Base-by-base conservation (phyloP, 2,113 vertebrate genomes). In the Sterna hirundo region DNA sequence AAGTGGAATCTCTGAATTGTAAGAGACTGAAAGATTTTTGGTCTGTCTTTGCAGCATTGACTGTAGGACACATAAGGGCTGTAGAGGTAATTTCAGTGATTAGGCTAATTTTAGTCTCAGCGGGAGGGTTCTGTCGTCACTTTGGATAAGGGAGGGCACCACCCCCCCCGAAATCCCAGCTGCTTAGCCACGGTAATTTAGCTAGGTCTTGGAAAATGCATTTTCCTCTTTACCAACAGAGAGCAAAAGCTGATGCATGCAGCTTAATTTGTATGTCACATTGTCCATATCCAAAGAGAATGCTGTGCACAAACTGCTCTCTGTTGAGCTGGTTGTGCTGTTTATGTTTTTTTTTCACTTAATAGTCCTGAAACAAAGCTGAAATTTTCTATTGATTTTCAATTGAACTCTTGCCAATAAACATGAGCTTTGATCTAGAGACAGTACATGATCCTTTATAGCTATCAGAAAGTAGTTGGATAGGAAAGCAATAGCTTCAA, bases 71-170 rank as follows among this genome's bases (percentile, higher is more conserved):
- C 42, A 32, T 40, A 77, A 80, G 44, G 72, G 15, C 57, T 88
- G 46, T 72, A 72, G 72, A 93, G 55, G 77, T 92, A 95, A 93
- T 96, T 94, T 94, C 74, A 70, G 86, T 94, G 84, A 91, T 96
- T 95, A 94, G 71, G 66, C 86, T 91, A 72, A 94, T 97, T 96
- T 93, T 89, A 93, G 23, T 94, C 91, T 77, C 93, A 93, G 66
- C n/a, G 9, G 94, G 75, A 95, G 85, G 89, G 58, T 51, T 94
- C 40, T 74, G 70, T 62, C n/a, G 1, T 94, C 89, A 66, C 46
- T 95, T 91, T 65, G 71, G 20, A 38, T 58, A 55, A 97, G 78
- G 78, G 86, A 95, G 78, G 82, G 84, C 62, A 78, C 29, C 8
- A 4, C 83, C 47, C 51, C 71, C 71, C 82, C 94, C 88, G 76